These are phyloP conservation scores for Phalera bucephala DNA, from an alignment of 2,888 invertebrate species.

Conservation along the genomic window DNA sequence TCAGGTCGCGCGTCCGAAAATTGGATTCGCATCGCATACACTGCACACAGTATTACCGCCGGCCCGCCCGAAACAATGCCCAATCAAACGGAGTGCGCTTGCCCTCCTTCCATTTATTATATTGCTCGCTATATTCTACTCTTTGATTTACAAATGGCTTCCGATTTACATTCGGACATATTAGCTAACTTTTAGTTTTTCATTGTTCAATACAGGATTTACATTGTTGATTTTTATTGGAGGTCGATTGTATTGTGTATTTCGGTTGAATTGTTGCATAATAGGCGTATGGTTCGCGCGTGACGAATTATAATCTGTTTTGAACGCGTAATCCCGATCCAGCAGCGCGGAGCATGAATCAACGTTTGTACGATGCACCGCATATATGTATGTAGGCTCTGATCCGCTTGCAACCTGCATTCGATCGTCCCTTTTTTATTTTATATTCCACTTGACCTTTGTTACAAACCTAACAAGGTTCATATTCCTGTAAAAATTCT, in stretches of 20 bases:
- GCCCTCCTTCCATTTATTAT: slow-evolving; percentile 20
- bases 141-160: slow-evolving; percentile 12
- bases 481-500: no score
- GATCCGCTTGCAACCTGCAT: slow-evolving; percentile 18
- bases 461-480: background rate
- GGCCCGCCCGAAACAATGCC: slow-evolving; percentile 61
- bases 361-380: slow-evolving; percentile 37
- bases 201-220: slow-evolving; percentile 9
- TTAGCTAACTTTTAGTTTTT: slow-evolving; percentile 7
- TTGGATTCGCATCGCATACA: slow-evolving; percentile 66
- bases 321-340: slow-evolving; percentile 49
- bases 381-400: slow-evolving; percentile 11
- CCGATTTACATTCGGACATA: slow-evolving; percentile 1
- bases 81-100: slow-evolving; percentile 64
- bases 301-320: slow-evolving; percentile 64
- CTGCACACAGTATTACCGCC: slow-evolving; percentile 55
- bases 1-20: slow-evolving; percentile 58
- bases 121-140: slow-evolving; percentile 16
- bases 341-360: slow-evolving; percentile 46
- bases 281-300: slow-evolving; percentile 46
- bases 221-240: slow-evolving; percentile 7
- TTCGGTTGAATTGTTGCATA: slow-evolving; percentile 38
- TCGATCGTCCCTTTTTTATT: slow-evolving; percentile 18
- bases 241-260: slow-evolving; percentile 9
- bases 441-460: slow-evolving; percentile 7